Evolutionary conservation across 2,113 vertebrate species (phyloP), one percentile per base, ranked within the genome.

Genomic region (Lycaon pictus): DNA sequence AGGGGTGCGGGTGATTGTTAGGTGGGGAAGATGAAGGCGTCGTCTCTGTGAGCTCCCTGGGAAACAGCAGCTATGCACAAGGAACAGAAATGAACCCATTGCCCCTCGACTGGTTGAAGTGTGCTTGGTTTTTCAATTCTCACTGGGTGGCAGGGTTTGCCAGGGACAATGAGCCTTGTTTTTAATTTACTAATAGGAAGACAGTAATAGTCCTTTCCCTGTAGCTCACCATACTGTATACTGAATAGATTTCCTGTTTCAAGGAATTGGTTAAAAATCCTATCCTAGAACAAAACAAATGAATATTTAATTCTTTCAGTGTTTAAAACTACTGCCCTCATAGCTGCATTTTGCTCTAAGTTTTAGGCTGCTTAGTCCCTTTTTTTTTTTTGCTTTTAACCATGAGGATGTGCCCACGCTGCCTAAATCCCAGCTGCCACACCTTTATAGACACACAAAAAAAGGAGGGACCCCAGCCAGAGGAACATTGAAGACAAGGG

Each of bases 21-120:
- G 10, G 0, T 71, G 65, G 53, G 51, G 43, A 27, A 71, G 71
- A 72, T 37, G 71, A 76, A 90, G 85, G 53, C 71, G 17, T 35
- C 11, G 1, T 20, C 53, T 43, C 88, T 0, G 0, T 1, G 63
- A 56, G 62, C n/a, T 29, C 11, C 60, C 27, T 0, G 10, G 82
- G 58, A 37, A 19, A 48, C 4, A 0, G 74, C 8, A 58, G 43
- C 65, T 3, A 0, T 7, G 23, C 32, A 5, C 11, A 7, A 56
- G 53, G 20, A 35, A 23, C 37, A 48, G n/a, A 86, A 37, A 19
- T 0, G 0, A 82, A 32, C 53, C 19, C 7, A 1, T 22, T 43
- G 11, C 81, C 79, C 11, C 37, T 35, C 58, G 10, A 3, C 32
- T 3, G n/a, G 77, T 55, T 11, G 1, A 81, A 94, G 22, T 63